Conservation (phyloP, 2,113 vertebrate genomes). For the Pteropus alecto region DNA sequence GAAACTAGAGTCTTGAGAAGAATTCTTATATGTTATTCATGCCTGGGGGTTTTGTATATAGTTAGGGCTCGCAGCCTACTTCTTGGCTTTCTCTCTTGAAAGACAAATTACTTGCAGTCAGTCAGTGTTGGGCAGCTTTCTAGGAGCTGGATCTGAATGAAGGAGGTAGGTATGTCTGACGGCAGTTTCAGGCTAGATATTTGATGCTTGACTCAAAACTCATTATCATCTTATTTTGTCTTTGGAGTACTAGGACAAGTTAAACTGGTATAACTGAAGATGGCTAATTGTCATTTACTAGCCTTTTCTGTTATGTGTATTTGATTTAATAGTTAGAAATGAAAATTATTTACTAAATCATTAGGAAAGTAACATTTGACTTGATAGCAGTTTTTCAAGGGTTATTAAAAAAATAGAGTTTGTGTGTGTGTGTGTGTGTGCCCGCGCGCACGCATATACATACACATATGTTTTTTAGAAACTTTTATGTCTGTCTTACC, state of each 20-base stretch:
- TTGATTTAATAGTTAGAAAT: slow-evolving; percentile 8
- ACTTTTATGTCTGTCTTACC: not conserved
- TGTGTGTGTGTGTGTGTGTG: not conserved
- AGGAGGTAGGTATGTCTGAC: not conserved
- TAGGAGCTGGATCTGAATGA: not conserved
- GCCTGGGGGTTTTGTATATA: not conserved
- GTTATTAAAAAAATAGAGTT: not conserved
- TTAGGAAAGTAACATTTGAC: not conserved
- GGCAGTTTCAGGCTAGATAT: not conserved
- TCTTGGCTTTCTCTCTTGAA: not conserved
- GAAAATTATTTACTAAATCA: not conserved
- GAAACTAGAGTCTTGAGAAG: not conserved
- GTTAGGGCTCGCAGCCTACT: not conserved
- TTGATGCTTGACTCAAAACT: not conserved
- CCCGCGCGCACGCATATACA: too few relatives aligned
- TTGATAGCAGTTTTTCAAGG: not conserved
- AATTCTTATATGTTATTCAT: not conserved
- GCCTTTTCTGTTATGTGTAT: not conserved
- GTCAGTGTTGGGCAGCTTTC: not conserved
- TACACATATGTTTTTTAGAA: not conserved
- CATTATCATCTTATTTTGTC: not conserved
- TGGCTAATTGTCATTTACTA: not conserved
- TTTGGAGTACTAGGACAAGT: not conserved
- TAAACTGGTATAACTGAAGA: not conserved
- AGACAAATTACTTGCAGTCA: not conserved